Percentiles rank a stretch among this genome's conserved stretches.
These are phyloP conservation scores for Heterohyrax brucei DNA, from an alignment of 2,797 vertebrate species.

Conservation along the genomic window DNA sequence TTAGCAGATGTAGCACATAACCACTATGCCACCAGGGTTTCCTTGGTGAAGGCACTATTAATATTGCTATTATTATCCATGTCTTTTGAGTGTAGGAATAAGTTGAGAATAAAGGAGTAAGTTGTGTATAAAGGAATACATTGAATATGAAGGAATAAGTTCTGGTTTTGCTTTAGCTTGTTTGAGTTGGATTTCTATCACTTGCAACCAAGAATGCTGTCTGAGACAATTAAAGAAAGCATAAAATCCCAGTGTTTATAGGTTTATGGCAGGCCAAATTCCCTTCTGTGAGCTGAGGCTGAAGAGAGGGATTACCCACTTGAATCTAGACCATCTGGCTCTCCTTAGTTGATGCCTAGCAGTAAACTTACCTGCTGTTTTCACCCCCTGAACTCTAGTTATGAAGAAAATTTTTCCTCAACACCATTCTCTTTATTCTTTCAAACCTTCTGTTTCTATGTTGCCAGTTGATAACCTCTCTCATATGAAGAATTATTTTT, in stretches of 20 bases:
- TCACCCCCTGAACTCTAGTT: neutral
- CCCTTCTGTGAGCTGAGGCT: slow-evolving; percentile 32
- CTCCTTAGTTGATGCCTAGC: neutral
- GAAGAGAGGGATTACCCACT: neutral
- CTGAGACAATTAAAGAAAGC: slow-evolving; percentile 63
- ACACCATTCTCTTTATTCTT: neutral
- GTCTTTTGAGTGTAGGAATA: slow-evolving; percentile 19
- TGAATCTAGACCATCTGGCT: slow-evolving; percentile 59
- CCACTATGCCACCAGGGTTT: no score
- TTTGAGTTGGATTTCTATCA: slow-evolving; percentile 51
- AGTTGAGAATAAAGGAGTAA: no score
- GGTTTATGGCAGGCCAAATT: slow-evolving; percentile 1
- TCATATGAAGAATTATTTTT: slow-evolving; percentile 13
- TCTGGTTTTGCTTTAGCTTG: neutral
- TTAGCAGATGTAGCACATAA: no score
- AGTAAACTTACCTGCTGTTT: slow-evolving; percentile 1
- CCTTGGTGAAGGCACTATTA: neutral
- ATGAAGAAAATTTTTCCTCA: slow-evolving; percentile 37
- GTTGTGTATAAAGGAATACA: no score
- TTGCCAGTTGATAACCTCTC: neutral
- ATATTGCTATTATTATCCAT: neutral
- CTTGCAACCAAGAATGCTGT: slow-evolving; percentile 27
- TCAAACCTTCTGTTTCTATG: neutral
- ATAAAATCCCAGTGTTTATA: slow-evolving; percentile 9
- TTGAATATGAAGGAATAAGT: neutral